Percentiles rank a stretch among this genome's conserved stretches.
phyloP scores from a whole-genome alignment of 2,797 vertebrate genomes.

The Carcharodon carcharias region DNA sequence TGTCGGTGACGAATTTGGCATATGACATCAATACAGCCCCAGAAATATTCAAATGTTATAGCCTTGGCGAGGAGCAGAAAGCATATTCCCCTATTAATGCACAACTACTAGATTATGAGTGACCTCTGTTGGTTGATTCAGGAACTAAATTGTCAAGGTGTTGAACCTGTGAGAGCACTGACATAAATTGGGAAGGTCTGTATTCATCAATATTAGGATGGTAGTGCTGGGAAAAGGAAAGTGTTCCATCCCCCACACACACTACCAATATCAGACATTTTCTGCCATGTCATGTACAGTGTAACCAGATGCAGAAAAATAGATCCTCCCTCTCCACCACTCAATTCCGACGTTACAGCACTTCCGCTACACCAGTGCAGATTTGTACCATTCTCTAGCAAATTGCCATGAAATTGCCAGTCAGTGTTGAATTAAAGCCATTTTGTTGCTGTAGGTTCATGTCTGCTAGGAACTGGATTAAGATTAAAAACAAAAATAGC shows the following conservation, averaged over 20 bases:
- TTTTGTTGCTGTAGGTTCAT: neutral
- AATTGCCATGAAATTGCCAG: neutral
- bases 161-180: neutral
- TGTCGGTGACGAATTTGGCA: constrained; percentile 5
- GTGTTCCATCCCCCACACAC: neutral
- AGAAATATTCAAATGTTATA: neutral
- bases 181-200: neutral
- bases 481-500: no score
- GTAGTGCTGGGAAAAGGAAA: neutral
- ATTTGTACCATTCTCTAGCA: neutral
- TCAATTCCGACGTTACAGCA: neutral
- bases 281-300: neutral
- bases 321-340: neutral
- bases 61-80: neutral
- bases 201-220: neutral
- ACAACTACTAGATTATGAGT: no score
- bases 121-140: constrained; percentile 1
- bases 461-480: neutral
- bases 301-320: neutral
- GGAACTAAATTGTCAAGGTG: neutral
- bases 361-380: neutral
- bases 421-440: neutral
- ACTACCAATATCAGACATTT: neutral
- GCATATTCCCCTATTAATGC: neutral
- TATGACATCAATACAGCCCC: neutral